These are phyloP conservation scores for Australoheros facetus DNA, from an alignment of 2,797 vertebrate species.

Conservation along the genomic window DNA sequence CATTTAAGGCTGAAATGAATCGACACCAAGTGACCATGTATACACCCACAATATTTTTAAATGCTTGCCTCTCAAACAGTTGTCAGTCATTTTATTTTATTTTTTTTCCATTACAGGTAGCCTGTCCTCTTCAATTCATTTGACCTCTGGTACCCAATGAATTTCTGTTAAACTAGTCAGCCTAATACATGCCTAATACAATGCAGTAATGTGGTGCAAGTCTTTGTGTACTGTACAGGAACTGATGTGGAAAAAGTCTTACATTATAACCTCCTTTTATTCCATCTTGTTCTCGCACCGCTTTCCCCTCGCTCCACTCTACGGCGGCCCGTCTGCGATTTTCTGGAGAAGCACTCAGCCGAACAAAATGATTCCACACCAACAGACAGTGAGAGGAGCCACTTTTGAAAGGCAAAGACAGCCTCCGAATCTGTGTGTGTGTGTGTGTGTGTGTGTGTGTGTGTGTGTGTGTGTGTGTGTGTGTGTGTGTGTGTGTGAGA, in stretches of 20 bases:
- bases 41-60: constrained; percentile 18
- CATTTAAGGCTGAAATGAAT: not conserved
- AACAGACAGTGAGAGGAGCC: constrained; percentile 59
- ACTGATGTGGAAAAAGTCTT: constrained; percentile 41
- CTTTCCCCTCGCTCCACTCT: constrained; percentile 45
- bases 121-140: constrained; percentile 38
- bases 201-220: constrained; percentile 18
- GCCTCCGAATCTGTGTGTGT: constrained; percentile 25
- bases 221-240: constrained; percentile 47
- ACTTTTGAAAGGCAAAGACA: constrained; percentile 65
- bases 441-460: not conserved
- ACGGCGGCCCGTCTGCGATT: constrained; percentile 58
- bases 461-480: constrained; percentile 19
- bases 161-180: constrained; percentile 48
- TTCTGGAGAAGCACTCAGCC: constrained; percentile 73
- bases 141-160: constrained; percentile 48
- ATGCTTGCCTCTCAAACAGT: constrained; percentile 6
- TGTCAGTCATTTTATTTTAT: constrained; percentile 12
- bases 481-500: not conserved
- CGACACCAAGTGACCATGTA: not conserved
- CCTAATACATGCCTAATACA: constrained; percentile 28
- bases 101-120: constrained; percentile 20
- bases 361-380: constrained; percentile 72
- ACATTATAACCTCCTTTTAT: constrained; percentile 49
- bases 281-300: constrained; percentile 38